phyloP scores from a whole-genome alignment of 2,113 vertebrate species.

The Artemisiospiza belli region DNA sequence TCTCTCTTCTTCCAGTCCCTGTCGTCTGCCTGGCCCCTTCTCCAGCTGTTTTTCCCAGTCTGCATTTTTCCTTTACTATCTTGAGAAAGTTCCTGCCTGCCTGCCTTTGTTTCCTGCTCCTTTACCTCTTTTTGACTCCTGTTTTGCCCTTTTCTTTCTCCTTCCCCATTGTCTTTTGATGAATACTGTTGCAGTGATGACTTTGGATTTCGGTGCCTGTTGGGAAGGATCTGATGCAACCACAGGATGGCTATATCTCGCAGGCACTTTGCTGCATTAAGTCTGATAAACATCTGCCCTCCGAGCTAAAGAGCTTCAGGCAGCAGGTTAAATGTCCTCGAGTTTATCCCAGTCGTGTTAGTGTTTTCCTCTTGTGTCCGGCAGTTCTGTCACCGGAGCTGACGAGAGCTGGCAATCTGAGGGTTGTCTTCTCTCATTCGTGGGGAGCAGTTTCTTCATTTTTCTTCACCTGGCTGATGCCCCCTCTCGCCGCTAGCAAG shows the following conservation, averaged over 20 bases:
- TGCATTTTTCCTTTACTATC: not conserved
- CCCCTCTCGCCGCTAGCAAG: not conserved
- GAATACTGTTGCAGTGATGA: slow-evolving; percentile 20
- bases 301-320: not conserved
- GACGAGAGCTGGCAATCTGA: not conserved
- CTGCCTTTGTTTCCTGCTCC: not conserved
- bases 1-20: not conserved
- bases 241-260: not conserved
- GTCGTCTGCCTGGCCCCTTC: not conserved
- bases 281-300: slow-evolving; percentile 7
- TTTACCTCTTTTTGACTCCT: not conserved
- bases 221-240: slow-evolving; percentile 17
- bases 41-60: not conserved
- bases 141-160: not conserved
- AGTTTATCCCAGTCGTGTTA: not conserved
- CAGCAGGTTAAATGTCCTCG: not conserved
- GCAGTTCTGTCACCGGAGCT: not conserved
- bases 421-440: rapidly evolving
- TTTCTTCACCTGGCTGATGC: not conserved
- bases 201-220: slow-evolving; percentile 1
- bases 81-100: not conserved
- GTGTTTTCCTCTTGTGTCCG: not conserved
- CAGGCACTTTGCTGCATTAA: not conserved
- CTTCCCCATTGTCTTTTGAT: slow-evolving; percentile 10
- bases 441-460: not conserved